Evolutionary conservation across 2,797 vertebrate genomes (phyloP), one percentile per base, ranked within the genome.

Genomic region (Benthosema pterotum): DNA sequence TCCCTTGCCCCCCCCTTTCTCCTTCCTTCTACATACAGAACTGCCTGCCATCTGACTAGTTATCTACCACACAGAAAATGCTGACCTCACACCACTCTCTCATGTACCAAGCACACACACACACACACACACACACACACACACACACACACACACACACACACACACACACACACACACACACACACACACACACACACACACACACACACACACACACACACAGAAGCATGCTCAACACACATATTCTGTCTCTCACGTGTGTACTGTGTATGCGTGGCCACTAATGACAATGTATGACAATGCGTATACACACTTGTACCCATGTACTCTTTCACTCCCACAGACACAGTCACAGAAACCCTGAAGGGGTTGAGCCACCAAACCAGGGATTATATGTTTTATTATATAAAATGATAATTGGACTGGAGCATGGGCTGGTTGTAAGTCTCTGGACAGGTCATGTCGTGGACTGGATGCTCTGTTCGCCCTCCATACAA

Each of bases 331-430:
- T 67, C 66, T 71, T 55, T 58, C 63, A 63, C 71, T 56, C 42
- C 51, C 60, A 73, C 67, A 79, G 60, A 79, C 62, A 64, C 56
- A 63, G 51, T 57, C 28, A 67, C 42, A 17, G n/a, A 19, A 42
- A 60, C 57, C 57, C 73, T 61, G 18, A 4, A 43, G 16, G 76
- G 83, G 77, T 65, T 5, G 63, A 85, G 56, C 69, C 70, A 65
- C 58, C 71, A 38, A 83, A 80, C 79, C 87, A 87, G 80, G 79
- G 78, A 85, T 69, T 65, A 49, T 58, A 63, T 53, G 32, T 74
- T 38, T 38, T 38, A 38, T 38, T 38, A 38, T 38, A 38, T 38
- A 9, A 8, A 7, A 11, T 38, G 8, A 38, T 11, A 38, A 38
- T 38, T 38, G 74, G 75, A 72, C 63, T 59, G 51, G 2, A 32